phyloP scores from a whole-genome alignment of 2,797 vertebrate genomes.

The Pteronotus mesoamericanus region DNA sequence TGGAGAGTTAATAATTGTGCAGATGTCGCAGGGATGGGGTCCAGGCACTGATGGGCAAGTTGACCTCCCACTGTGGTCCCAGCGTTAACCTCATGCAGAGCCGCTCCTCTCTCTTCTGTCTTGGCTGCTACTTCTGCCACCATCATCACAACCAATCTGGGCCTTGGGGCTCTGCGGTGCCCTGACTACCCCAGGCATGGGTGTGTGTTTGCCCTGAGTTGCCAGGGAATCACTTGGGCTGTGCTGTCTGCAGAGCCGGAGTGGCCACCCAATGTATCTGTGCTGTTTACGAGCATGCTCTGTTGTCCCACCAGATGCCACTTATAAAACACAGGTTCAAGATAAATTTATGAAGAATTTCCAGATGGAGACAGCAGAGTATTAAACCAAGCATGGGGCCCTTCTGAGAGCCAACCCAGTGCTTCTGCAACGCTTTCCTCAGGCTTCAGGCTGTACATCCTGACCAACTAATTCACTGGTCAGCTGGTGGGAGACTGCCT shows the following conservation, averaged over 20 bases:
- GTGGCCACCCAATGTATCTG: background rate
- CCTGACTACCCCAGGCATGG: background rate
- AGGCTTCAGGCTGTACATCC: background rate
- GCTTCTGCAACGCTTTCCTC: no score
- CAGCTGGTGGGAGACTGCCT: background rate
- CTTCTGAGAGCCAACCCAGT: no score
- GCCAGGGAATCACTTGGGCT: background rate
- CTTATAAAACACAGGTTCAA: background rate
- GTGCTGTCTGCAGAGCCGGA: background rate
- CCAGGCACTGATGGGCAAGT: background rate
- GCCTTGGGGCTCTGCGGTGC: background rate
- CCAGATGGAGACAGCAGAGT: background rate
- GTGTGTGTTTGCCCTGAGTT: background rate
- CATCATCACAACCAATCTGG: background rate
- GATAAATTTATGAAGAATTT: background rate
- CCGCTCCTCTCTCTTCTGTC: background rate
- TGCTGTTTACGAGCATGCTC: background rate
- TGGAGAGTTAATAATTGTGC: background rate
- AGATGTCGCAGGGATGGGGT: background rate
- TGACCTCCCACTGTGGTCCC: background rate
- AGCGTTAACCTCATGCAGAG: background rate
- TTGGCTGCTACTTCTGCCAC: background rate
- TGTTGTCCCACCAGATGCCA: background rate
- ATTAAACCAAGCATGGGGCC: background rate
- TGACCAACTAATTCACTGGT: background rate